Conservation (phyloP, 1,140 invertebrate species). For the Leptestheria dahalacensis region DNA sequence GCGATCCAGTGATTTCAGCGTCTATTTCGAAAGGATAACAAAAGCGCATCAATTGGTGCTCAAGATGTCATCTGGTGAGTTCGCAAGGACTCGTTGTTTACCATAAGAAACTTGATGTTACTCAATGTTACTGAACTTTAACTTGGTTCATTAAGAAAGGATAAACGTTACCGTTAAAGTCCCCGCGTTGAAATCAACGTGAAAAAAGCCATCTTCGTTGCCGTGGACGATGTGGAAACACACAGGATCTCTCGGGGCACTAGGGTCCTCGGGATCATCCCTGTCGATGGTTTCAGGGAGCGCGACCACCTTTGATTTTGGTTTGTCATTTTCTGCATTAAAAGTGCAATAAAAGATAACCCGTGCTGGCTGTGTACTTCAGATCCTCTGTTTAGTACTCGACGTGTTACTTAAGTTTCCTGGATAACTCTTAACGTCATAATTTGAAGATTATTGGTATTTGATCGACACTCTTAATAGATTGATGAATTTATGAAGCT, state of each 20-base stretch:
- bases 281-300: slow-evolving; percentile 68
- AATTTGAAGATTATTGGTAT: too few species aligned
- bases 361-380: too few species aligned
- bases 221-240: slow-evolving; percentile 77
- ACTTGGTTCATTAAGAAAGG: too few species aligned
- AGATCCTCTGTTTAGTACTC: too few species aligned
- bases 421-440: too few species aligned
- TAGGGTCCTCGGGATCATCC: slow-evolving; percentile 51
- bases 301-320: slow-evolving; percentile 46
- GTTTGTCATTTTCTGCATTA: slow-evolving; percentile 47
- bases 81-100: background rate
- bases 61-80: too few species aligned
- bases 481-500: background rate
- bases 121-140: too few species aligned
- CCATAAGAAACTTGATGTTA: slow-evolving; percentile 10
- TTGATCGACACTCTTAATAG: background rate
- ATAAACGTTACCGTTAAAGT: slow-evolving; percentile 36
- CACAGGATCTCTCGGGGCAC: slow-evolving; percentile 40
- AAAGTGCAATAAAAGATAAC: slow-evolving; percentile 6
- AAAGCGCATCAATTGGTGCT: too few species aligned
- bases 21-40: too few species aligned
- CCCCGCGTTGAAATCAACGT: slow-evolving; percentile 55
- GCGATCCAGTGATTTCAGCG: slow-evolving; percentile 47
- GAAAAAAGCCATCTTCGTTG: slow-evolving; percentile 54
- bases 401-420: too few species aligned